Evolutionary conservation across 1,140 invertebrate genomes (phyloP).

Genomic region (Trichonephila inaurata): DNA sequence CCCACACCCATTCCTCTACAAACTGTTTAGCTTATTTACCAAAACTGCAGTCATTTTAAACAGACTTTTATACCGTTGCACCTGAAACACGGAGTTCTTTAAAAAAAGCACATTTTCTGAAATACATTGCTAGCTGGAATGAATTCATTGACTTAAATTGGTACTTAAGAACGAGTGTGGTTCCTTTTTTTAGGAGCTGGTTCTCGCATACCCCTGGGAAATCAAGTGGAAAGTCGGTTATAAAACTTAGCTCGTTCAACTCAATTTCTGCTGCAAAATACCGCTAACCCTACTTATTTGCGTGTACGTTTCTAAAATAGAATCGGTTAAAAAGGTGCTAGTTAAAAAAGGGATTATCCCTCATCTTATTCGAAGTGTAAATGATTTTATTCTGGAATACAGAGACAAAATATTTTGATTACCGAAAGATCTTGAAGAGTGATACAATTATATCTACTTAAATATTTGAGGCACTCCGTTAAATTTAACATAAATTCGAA

Average conservation of each 20-base stretch:
- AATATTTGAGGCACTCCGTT: no score
- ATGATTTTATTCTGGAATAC: no score
- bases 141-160: not conserved
- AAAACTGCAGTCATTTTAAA: no score
- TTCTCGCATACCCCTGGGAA: not conserved
- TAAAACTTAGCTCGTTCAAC: not conserved
- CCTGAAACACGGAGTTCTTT: no score
- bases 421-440: not conserved
- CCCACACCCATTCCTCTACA: no score
- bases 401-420: not conserved
- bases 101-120: no score
- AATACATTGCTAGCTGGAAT: not conserved
- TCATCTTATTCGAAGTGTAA: not conserved
- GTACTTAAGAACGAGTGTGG: not conserved
- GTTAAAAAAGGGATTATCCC: not conserved
- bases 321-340: not conserved
- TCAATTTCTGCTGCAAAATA: not conserved
- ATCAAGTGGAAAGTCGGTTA: not conserved
- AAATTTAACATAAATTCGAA: no score
- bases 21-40: no score
- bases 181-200: not conserved
- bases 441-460: not conserved
- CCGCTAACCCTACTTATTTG: not conserved
- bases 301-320: not conserved
- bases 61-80: no score